Evolutionary conservation across 2,797 vertebrate species (phyloP), one percentile per base, ranked within the genome.

Genomic region (Alectoris magna): DNA sequence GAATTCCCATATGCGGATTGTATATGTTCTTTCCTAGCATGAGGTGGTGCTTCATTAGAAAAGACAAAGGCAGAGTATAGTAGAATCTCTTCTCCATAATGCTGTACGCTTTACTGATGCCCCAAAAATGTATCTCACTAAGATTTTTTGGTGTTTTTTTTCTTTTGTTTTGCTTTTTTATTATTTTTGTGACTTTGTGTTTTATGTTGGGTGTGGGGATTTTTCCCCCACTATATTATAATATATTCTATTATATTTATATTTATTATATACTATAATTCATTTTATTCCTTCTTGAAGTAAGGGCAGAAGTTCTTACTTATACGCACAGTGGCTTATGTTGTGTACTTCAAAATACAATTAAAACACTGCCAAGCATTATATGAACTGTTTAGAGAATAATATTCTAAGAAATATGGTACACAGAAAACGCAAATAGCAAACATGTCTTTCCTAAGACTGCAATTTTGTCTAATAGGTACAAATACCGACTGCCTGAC

Each of bases 121-220:
- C 60, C 66, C 69, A 62, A 88, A 82, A 82, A 79, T 62, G 38
- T 87, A 66, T 59, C 27, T 64, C 70, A 49, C 51, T 88, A 64
- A 79, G 39, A 5, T 6, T 15, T 63, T 75, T 62, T 66, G 18
- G 9, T 31, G 53, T 1, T 10, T n/a, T n/a, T 56, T 55, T 55
- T 56, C 11, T 67, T 36, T 4, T 26, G 10, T 18, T 39, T 26
- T 60, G 22, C 34, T 17, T 36, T 60, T 41, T n/a, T 2, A 17
- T 53, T 29, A 16, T 53, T 46, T 85, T 93, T 64, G 11, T 36
- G 0, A 51, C 19, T 58, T 55, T 34, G 31, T 34, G 31, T 34
- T 21, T 22, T 34, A 29, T 31, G 16, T 17, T 53, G 17, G 10
- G 51, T 34, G 31, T 21, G 51, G 26, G 26, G 13, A 6, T 55